phyloP scores from a whole-genome alignment of 1,140 invertebrate genomes.

The Araneus ventricosus region DNA sequence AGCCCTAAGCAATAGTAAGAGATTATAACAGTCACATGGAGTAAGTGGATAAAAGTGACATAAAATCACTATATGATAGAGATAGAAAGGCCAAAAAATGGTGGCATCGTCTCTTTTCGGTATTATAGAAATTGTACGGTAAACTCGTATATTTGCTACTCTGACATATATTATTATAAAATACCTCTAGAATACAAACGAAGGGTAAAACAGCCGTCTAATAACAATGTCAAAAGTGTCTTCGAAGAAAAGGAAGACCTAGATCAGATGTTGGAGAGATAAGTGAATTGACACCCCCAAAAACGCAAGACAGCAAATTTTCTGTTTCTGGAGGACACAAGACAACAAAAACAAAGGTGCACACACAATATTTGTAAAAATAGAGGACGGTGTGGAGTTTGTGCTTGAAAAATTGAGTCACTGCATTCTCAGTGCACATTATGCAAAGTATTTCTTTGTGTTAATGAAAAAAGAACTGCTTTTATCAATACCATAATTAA shows the following conservation, averaged over 20 bases:
- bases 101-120: slow-evolving; percentile 41
- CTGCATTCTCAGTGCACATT: slow-evolving; percentile 38
- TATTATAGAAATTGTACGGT: slow-evolving; percentile 21
- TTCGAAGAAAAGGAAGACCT: slow-evolving; percentile 56
- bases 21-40: slow-evolving; percentile 35
- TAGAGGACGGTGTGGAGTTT: slow-evolving; percentile 61
- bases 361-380: slow-evolving; percentile 57
- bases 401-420: slow-evolving; percentile 53
- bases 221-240: too few relatives aligned
- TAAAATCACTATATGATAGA: too few relatives aligned
- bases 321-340: slow-evolving; percentile 47
- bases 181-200: slow-evolving; percentile 34
- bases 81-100: too few relatives aligned
- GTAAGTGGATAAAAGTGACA: slow-evolving; percentile 36
- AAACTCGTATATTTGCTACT: slow-evolving; percentile 41
- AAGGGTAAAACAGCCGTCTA: slow-evolving; percentile 14
- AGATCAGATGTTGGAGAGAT: slow-evolving; percentile 44
- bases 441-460: too few relatives aligned
- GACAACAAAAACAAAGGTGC: slow-evolving; percentile 55
- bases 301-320: slow-evolving; percentile 61
- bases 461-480: slow-evolving; percentile 61
- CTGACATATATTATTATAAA: slow-evolving; percentile 1
- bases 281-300: slow-evolving; percentile 44
- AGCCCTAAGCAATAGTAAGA: not conserved
- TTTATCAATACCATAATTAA: slow-evolving; percentile 62